Evolutionary conservation across 2,797 vertebrate genomes (phyloP).

Genomic region (Sebastolobus altivelis): DNA sequence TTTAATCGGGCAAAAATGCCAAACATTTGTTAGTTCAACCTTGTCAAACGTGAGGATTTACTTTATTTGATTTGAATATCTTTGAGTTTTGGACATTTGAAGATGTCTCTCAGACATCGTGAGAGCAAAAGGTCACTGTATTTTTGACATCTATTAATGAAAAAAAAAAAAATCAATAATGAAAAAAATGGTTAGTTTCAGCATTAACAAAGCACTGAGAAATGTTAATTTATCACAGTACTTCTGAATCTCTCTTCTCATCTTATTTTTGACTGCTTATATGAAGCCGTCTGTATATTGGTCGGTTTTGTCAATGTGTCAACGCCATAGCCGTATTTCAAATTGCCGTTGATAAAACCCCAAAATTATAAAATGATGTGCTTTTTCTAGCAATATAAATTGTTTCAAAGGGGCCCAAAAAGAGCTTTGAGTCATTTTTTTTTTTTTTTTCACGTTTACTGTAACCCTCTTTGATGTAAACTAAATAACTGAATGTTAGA

Average conservation of each 20-base stretch:
- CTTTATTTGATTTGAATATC: not conserved
- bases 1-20: not conserved
- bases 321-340: not conserved
- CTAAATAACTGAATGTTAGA: not conserved
- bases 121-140: not conserved
- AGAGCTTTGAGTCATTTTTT: too few species aligned
- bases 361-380: not conserved
- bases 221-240: not conserved
- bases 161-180: too few species aligned
- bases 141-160: too few species aligned
- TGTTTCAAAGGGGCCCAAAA: not conserved
- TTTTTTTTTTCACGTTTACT: conserved; percentile 6
- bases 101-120: not conserved
- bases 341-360: not conserved
- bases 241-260: not conserved
- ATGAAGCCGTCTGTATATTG: not conserved
- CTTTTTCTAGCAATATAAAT: not conserved
- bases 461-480: not conserved
- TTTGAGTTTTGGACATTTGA: not conserved
- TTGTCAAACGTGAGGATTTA: not conserved
- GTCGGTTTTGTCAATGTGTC: not conserved
- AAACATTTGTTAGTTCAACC: not conserved
- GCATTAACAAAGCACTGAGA: not conserved
- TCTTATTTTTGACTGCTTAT: not conserved
- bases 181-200: not conserved